Percentiles rank a stretch among this genome's conserved stretches.
These are phyloP conservation scores for Linyphia triangularis DNA, from an alignment of 2,888 invertebrate species.

Conservation along the genomic window DNA sequence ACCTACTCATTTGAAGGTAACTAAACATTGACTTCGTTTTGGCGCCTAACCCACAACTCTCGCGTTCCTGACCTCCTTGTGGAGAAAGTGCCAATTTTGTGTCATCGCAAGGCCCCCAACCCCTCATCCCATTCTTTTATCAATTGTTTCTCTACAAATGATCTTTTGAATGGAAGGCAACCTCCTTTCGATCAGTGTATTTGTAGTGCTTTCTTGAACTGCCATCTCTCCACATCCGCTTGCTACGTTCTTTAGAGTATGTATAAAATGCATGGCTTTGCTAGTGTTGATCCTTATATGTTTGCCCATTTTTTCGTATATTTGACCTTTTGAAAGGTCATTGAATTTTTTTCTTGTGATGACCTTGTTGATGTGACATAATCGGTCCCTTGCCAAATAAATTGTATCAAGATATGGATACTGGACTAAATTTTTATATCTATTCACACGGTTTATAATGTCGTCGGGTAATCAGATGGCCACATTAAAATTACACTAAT, in stretches of 20 bases:
- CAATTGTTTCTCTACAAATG: slow-evolving; percentile 45
- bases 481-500: no score
- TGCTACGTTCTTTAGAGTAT: not conserved
- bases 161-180: slow-evolving; percentile 10
- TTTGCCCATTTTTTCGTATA: not conserved
- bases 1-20: slow-evolving; percentile 50
- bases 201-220: not conserved
- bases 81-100: slow-evolving; percentile 8
- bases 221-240: not conserved
- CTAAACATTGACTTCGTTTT: slow-evolving; percentile 62
- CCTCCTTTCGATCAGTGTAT: not conserved
- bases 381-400: no score
- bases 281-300: not conserved
- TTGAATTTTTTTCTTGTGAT: not conserved
- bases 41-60: slow-evolving; percentile 70
- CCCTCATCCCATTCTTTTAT: not conserved
- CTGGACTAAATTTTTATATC: no score
- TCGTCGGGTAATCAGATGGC: no score
- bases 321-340: not conserved
- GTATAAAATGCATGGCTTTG: not conserved
- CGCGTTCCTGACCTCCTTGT: slow-evolving; percentile 65
- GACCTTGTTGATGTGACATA: no score
- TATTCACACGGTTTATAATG: no score
- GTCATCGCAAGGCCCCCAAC: not conserved
- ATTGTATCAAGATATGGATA: no score